Conservation (phyloP, 2,797 vertebrate species). For the Tokudaia tokunoshimensis region DNA sequence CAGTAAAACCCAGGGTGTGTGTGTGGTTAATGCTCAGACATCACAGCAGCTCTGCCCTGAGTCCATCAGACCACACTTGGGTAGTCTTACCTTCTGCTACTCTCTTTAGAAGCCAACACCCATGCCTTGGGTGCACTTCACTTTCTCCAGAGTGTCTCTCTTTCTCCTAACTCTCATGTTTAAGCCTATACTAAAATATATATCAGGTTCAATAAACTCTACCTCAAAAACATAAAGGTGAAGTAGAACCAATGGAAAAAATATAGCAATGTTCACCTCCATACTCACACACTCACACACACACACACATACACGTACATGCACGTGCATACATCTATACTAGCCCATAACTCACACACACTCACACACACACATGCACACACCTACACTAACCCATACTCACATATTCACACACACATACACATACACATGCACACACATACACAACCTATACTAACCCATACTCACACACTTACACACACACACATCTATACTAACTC, state of each 20-base stretch:
- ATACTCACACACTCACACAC: neutral
- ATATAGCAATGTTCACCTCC: neutral
- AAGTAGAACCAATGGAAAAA: neutral
- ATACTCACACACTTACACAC: too few species aligned
- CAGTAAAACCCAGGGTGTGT: too few species aligned
- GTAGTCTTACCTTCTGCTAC: too few species aligned
- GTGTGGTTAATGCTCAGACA: accelerated
- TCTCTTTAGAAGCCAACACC: neutral
- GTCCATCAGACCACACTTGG: neutral
- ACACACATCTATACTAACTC: too few species aligned
- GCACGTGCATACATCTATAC: neutral
- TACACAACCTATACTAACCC: too few species aligned
- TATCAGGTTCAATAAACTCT: neutral
- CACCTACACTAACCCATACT: too few species aligned
- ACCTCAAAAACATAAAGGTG: neutral
- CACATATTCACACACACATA: too few species aligned
- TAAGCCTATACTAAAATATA: neutral
- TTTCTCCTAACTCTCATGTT: neutral
- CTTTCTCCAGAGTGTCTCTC: neutral
- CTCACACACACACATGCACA: too few species aligned
- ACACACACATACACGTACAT: neutral
- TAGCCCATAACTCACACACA: too few species aligned
- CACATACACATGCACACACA: too few species aligned
- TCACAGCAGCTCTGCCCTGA: neutral
- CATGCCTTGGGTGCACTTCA: neutral